These are phyloP conservation scores for Alosa sapidissima DNA, from an alignment of 2,797 vertebrate genomes.

Conservation along the genomic window DNA sequence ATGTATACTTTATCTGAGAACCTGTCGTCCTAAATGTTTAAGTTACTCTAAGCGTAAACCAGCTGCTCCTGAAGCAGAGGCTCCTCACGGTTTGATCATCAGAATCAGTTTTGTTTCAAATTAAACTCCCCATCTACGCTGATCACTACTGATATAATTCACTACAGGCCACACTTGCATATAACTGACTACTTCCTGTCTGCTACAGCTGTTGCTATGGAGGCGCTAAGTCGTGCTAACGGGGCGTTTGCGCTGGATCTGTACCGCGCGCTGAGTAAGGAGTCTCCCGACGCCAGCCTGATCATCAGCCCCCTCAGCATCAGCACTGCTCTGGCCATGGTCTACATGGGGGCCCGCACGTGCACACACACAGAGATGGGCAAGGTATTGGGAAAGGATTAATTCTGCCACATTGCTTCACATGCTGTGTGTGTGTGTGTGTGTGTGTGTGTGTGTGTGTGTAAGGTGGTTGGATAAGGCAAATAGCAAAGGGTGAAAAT, in stretches of 20 bases:
- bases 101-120: not conserved
- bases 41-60: not conserved
- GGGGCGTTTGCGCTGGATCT: slow-evolving; percentile 82
- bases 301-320: slow-evolving; percentile 87
- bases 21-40: not conserved
- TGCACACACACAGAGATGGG: slow-evolving; percentile 79
- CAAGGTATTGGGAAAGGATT: slow-evolving; percentile 71
- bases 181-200: not conserved
- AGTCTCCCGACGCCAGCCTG: slow-evolving; percentile 70
- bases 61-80: not conserved
- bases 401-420: not conserved
- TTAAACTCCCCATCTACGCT: not conserved
- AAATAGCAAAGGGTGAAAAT: too few relatives aligned
- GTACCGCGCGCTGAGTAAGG: slow-evolving; percentile 68
- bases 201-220: slow-evolving; percentile 70
- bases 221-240: slow-evolving; percentile 73
- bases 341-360: slow-evolving; percentile 79
- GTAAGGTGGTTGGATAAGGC: not conserved
- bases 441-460: too few relatives aligned
- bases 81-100: not conserved
- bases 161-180: not conserved
- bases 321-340: slow-evolving; percentile 86
- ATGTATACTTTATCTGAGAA: not conserved
- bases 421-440: too few relatives aligned
- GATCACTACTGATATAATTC: not conserved